These are phyloP conservation scores for Lichenostomus cassidix DNA, from an alignment of 2,113 vertebrate species.

Conservation along the genomic window DNA sequence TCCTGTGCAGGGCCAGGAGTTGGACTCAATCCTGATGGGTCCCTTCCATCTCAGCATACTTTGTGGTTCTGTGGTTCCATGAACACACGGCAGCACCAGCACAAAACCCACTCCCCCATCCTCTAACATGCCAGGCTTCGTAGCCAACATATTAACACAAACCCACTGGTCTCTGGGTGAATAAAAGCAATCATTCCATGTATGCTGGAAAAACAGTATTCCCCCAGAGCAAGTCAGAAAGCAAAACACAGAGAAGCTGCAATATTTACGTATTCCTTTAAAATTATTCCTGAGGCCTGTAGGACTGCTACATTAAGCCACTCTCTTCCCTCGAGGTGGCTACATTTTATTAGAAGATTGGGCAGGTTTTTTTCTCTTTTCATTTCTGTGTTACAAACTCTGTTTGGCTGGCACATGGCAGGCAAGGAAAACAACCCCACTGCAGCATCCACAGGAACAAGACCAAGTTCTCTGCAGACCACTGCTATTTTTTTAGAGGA, in stretches of 20 bases:
- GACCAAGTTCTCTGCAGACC: not conserved
- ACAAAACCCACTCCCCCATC: fast-evolving
- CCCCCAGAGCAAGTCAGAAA: not conserved
- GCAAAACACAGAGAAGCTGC: not conserved
- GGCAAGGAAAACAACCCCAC: not conserved
- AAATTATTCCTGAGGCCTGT: not conserved
- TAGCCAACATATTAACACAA: not conserved
- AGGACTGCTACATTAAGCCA: not conserved
- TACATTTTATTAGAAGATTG: not conserved
- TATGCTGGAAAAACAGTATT: not conserved
- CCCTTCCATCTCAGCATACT: not conserved
- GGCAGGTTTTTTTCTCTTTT: not conserved
- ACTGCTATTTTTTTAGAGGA: not conserved
- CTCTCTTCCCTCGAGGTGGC: not conserved
- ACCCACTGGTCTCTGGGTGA: not conserved
- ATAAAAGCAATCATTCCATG: not conserved
- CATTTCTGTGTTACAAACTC: not conserved
- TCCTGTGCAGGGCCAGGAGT: not conserved
- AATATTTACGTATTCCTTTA: not conserved
- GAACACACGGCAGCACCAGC: not conserved
- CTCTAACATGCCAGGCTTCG: fast-evolving
- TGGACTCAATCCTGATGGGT: not conserved
- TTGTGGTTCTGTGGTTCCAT: not conserved
- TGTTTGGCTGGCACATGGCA: fast-evolving
- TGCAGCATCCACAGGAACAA: not conserved